phyloP scores from a whole-genome alignment of 2,797 vertebrate species.

The Gorsachius magnificus region DNA sequence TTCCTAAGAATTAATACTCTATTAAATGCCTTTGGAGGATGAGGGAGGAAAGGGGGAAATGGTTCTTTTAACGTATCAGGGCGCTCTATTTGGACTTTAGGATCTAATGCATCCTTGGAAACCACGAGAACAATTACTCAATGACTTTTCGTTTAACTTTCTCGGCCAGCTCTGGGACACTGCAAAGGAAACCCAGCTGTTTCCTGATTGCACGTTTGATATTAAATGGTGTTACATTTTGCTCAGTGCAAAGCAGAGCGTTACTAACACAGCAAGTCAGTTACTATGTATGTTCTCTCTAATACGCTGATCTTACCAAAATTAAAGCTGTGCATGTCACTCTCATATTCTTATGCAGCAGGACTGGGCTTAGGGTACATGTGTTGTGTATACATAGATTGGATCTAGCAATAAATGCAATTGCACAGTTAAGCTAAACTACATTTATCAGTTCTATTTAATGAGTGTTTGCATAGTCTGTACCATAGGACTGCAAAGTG shows the following conservation, averaged over 20 bases:
- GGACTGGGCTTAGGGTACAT: neutral
- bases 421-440: neutral
- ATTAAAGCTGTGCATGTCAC: neutral
- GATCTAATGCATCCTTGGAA: neutral
- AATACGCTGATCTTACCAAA: neutral
- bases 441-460: neutral
- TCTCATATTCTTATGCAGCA: neutral
- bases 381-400: neutral
- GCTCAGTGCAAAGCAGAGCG: neutral
- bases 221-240: neutral
- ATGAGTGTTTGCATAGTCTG: neutral
- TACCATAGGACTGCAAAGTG: neutral
- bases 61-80: neutral
- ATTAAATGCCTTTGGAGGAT: neutral
- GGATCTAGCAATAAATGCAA: neutral
- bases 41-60: neutral
- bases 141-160: neutral
- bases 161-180: neutral
- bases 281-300: neutral
- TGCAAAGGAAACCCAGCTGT: neutral
- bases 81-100: neutral
- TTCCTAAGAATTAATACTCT: neutral
- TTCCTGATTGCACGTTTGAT: neutral
- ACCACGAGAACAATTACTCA: neutral
- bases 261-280: neutral